Base-by-base conservation (phyloP, 64 coral and sea anemone genomes). In the Pocillopora damicornis region DNA sequence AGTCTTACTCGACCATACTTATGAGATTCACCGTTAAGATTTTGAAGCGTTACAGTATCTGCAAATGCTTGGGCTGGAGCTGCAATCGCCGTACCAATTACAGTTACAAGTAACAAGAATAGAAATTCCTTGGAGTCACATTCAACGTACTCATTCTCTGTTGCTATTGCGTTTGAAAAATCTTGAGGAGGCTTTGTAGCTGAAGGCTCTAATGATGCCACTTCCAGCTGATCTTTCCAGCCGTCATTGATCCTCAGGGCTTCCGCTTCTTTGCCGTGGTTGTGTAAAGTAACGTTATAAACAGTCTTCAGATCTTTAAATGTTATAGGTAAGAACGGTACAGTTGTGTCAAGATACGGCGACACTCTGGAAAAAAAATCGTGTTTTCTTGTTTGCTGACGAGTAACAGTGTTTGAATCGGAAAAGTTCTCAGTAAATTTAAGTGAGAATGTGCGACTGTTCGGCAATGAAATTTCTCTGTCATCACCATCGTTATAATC, bases 1-100 rank as follows among this genome's bases (percentile, higher is more conserved):
- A 97, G 88, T 16, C 94, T 83, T 23, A 97, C 84, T 62, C 80
- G 76, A 26, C 94, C 94, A 64, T 97, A 97, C 71, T 90, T 97
- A n/a, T 93, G 91, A 16, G 90, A 81, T 71, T 92, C 88, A 0
- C 94, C 88, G 2, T 90, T 69, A 22, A 97, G 91, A 57, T 76
- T 97, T 60, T 78, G 92, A 84, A 97, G 86, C 1, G 94, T 93
- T 8, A 88, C 94, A 1, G 91, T 97, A 63, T 97, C 94, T 59
- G 83, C 94, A 78, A 97, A 87, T 58, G 81, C 84, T 62, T 97
- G 91, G 10, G 94, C 92, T 4, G 94, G 94, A 38, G 94, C 94
- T 17, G 94, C 92, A 3, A 97, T 81, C 5, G 90, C 57, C 9
- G 94, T 97, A 15, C 94, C 94, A 13, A 97, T 42, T 36, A 97